A percentile compares a stretch with the other conserved stretches of the same genome.
These are phyloP conservation scores for Eulemur rufifrons DNA, from an alignment of 2,113 vertebrate genomes.

Conservation along the genomic window DNA sequence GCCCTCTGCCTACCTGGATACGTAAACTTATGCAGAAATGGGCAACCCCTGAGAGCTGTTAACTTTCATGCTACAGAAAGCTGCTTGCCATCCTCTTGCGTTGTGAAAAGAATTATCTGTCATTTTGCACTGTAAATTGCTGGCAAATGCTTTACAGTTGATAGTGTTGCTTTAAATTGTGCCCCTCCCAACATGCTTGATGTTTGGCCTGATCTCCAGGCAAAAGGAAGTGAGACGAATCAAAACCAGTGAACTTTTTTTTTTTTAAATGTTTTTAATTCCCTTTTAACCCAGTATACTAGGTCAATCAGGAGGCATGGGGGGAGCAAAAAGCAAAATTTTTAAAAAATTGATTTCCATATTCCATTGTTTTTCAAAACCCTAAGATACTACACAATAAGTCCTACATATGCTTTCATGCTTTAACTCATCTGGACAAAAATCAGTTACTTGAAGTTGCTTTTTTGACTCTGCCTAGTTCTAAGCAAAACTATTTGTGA, in stretches of 20 bases:
- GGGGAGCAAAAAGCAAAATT: slow-evolving; percentile 33
- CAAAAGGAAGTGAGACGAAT: slow-evolving; percentile 89
- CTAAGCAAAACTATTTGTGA: slow-evolving; percentile 60
- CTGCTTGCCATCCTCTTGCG: slow-evolving; percentile 67
- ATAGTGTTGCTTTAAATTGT: slow-evolving; percentile 89
- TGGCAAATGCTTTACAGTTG: slow-evolving; percentile 75
- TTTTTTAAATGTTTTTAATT: slow-evolving; percentile 81
- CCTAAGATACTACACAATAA: slow-evolving; percentile 65
- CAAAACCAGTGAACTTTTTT: slow-evolving; percentile 85
- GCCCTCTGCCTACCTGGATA: slow-evolving; percentile 58
- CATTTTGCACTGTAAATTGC: slow-evolving; percentile 81
- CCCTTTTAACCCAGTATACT: slow-evolving; percentile 85
- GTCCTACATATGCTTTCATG: slow-evolving; percentile 48
- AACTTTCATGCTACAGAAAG: slow-evolving; percentile 74
- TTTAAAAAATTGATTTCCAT: slow-evolving; percentile 18
- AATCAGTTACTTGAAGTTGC: slow-evolving; percentile 54
- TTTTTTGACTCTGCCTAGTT: slow-evolving; percentile 64
- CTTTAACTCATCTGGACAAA: slow-evolving; percentile 66
- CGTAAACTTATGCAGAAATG: slow-evolving; percentile 64
- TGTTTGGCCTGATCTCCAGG: slow-evolving; percentile 93
- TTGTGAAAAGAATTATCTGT: slow-evolving; percentile 76
- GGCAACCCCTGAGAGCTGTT: slow-evolving; percentile 70
- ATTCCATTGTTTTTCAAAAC: slow-evolving; percentile 69
- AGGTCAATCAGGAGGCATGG: slow-evolving; percentile 83
- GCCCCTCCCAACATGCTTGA: slow-evolving; percentile 92